Evolutionary conservation across 2,888 invertebrate genomes (phyloP).

Genomic region (Ormyrus rosae): DNA sequence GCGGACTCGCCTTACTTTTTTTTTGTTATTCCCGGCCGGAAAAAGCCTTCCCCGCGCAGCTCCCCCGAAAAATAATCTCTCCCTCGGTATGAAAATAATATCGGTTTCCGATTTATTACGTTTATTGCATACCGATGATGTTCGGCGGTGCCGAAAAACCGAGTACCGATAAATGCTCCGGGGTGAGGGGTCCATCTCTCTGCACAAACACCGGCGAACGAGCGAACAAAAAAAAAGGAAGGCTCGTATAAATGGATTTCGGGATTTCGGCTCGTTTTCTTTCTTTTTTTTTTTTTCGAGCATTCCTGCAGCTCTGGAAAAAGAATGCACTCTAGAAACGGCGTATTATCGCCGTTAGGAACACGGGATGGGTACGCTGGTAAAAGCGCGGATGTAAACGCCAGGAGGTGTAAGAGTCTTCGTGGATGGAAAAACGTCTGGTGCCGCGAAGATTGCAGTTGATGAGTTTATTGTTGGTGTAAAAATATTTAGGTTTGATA

Average conservation of each 20-base stretch:
- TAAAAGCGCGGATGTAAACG: too few species aligned
- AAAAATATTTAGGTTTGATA: too few species aligned
- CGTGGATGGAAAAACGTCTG: too few species aligned
- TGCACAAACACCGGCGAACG: not conserved
- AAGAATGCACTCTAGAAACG: too few species aligned
- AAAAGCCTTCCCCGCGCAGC: not conserved
- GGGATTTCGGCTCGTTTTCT: slow-evolving; percentile 9
- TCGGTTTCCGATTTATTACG: slow-evolving; percentile 36
- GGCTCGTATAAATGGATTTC: slow-evolving; percentile 16
- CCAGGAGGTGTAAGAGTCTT: too few species aligned
- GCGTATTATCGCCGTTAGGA: too few species aligned
- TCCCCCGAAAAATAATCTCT: too few species aligned
- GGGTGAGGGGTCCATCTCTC: not conserved
- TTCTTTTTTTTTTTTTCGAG: too few species aligned
- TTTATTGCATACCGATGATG: slow-evolving; percentile 14
- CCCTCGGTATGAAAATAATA: slow-evolving; percentile 6
- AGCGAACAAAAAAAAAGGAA: not conserved
- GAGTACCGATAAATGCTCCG: slow-evolving; percentile 3
- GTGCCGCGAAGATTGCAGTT: too few species aligned
- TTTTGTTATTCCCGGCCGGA: not conserved
- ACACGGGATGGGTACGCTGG: too few species aligned
- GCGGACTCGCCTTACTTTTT: not conserved
- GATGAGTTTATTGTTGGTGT: too few species aligned
- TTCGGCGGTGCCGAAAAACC: not conserved
- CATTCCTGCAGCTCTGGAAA: too few species aligned